Conservation (phyloP, 2,797 vertebrate species). For the Cossypha niveicapilla region DNA sequence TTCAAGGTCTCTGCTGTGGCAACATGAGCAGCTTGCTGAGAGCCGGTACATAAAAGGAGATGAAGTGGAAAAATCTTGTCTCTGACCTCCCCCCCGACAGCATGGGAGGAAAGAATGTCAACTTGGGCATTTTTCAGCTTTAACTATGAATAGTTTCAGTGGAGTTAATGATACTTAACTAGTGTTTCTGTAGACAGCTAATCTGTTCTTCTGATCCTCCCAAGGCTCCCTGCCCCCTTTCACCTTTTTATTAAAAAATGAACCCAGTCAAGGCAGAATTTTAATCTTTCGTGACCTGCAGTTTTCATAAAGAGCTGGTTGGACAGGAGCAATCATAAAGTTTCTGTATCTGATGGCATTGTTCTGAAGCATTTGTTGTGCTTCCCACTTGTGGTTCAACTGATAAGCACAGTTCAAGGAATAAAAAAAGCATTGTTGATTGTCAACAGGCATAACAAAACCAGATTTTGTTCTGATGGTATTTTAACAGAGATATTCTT, state of each 20-base stretch:
- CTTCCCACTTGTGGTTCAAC: constrained; percentile 52
- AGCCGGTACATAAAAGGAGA: constrained; percentile 44
- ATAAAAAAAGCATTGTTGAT: constrained; percentile 40
- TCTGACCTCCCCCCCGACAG: constrained; percentile 5
- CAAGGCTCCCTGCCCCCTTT: constrained; percentile 7
- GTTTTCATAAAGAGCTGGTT: constrained; percentile 25
- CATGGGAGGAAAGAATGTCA: constrained; percentile 58
- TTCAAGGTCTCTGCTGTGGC: constrained; percentile 50
- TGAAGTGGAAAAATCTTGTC: constrained; percentile 60
- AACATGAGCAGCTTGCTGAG: constrained; percentile 35
- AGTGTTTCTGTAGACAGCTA: constrained; percentile 50
- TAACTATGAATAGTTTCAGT: constrained; percentile 43
- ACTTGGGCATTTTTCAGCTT: constrained; percentile 47
- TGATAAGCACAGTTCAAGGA: constrained; percentile 43
- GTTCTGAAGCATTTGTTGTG: constrained; percentile 37
- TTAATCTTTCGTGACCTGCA: constrained; percentile 36
- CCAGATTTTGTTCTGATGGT: constrained; percentile 5
- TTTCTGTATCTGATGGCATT: constrained; percentile 43
- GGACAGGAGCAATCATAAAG: constrained; percentile 7
- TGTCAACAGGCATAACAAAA: neutral
- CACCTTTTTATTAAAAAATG: constrained; percentile 44
- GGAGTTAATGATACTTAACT: constrained; percentile 57
- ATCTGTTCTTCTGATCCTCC: constrained; percentile 56
- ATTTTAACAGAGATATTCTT: constrained; percentile 13
- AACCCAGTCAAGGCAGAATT: constrained; percentile 14